These are phyloP conservation scores for Pimpla rufipes DNA, from an alignment of 2,888 invertebrate species.

Conservation along the genomic window DNA sequence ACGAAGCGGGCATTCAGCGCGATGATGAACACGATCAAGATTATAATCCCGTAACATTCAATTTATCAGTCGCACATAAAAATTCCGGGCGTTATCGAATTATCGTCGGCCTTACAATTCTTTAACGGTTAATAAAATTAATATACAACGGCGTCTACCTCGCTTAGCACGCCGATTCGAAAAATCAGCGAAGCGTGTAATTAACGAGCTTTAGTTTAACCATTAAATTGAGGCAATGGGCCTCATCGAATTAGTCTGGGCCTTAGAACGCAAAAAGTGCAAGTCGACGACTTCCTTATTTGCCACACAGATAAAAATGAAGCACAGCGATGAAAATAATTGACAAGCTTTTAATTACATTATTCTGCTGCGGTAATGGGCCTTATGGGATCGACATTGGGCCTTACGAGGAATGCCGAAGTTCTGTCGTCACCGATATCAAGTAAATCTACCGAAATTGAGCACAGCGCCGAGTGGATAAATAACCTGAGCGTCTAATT, in stretches of 20 bases:
- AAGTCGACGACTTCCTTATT: not conserved
- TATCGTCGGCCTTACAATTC: slow-evolving; percentile 9
- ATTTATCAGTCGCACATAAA: not conserved
- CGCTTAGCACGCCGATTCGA: not conserved
- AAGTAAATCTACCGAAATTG: not conserved
- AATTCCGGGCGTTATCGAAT: not conserved
- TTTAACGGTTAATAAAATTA: not conserved
- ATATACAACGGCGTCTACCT: not conserved
- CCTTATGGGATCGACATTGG: not conserved
- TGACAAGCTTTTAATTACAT: not conserved
- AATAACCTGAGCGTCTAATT: slow-evolving; percentile 11
- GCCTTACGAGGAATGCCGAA: slow-evolving; percentile 13
- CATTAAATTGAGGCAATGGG: not conserved
- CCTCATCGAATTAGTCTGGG: not conserved
- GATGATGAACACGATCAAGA: not conserved
- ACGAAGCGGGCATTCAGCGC: not conserved
- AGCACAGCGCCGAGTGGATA: not conserved
- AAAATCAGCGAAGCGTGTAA: not conserved
- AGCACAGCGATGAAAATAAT: not conserved
- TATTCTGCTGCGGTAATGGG: not conserved
- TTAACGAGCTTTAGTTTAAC: not conserved
- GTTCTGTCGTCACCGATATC: not conserved
- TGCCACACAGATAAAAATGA: not conserved
- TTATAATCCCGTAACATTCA: not conserved
- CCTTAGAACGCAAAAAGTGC: not conserved